These are phyloP conservation scores for Asteroscopus sphinx DNA, from an alignment of 2,888 invertebrate species.

Conservation along the genomic window DNA sequence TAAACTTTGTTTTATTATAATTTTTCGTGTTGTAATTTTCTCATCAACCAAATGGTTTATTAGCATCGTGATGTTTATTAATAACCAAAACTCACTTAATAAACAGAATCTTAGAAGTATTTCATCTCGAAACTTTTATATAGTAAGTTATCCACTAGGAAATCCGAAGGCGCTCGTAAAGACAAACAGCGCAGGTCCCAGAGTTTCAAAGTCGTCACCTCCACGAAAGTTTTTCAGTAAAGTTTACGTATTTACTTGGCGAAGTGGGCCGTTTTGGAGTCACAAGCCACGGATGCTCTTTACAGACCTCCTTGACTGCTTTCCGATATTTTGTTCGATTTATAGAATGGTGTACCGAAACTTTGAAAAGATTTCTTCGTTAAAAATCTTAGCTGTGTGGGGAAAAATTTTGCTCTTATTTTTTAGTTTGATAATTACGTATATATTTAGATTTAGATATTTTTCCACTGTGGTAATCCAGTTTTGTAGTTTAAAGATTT, in stretches of 20 bases:
- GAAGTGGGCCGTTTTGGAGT: conserved; percentile 59
- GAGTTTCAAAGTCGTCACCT: conserved; percentile 69
- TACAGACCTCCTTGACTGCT: conserved; percentile 46
- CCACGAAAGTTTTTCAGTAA: conserved; percentile 63
- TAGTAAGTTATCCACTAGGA: conserved; percentile 20
- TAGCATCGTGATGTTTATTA: not conserved
- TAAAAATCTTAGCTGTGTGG: not conserved
- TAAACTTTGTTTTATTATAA: too few species aligned
- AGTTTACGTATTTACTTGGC: conserved; percentile 66
- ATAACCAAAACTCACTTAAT: conserved; percentile 4
- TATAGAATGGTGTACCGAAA: conserved; percentile 24
- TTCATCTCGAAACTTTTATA: conserved; percentile 14
- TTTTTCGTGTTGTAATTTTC: too few species aligned
- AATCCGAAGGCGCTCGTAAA: conserved; percentile 46
- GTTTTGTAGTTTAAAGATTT: too few species aligned
- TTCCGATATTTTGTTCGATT: conserved; percentile 34
- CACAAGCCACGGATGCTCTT: conserved; percentile 64
- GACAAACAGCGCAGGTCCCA: conserved; percentile 53
- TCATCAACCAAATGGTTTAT: too few species aligned
- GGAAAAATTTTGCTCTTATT: not conserved
- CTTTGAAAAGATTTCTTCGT: conserved; percentile 12
- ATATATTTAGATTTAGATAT: not conserved
- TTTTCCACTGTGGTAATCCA: too few species aligned
- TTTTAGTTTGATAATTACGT: not conserved
- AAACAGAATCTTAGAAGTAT: not conserved